Base-by-base conservation (phyloP, 2,113 vertebrate species). In the Hippocampus mohnikei region DNA sequence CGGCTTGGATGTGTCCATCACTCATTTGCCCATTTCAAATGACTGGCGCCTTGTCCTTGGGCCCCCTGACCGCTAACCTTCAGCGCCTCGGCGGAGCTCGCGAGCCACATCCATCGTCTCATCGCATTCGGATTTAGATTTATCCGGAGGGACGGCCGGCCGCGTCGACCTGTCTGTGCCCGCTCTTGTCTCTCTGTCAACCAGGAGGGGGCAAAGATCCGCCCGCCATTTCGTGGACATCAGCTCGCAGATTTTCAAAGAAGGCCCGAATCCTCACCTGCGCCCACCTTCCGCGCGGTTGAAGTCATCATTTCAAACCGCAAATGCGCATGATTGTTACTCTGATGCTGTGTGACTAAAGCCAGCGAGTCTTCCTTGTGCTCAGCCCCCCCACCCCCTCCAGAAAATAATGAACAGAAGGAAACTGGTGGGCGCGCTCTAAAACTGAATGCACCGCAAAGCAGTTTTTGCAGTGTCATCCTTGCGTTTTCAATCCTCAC, bases 401-500 rank as follows among this genome's bases (percentile, higher is more conserved):
- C 33, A 48, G 41, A 64, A 42, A 69, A 29, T 1, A 8, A 33
- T 5, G 50, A 69, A 71, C 18, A 46, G 37, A 71, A 37, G 16
- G 16, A 69, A 62, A 67, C 72, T 66, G 27, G 11, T 66, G 70
- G 52, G 16, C 63, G 50, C 55, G 20, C 27, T 58, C 42, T 70
- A 77, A 85, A 84, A 85, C 60, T 74, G 0, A 82, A 80, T 80
- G 56, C 13, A 20, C 56, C 40, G 20, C 50, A 67, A 70, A 73
- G 42, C 55, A 42, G n/a, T 78, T 87, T 86, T 78, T 85, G 77
- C 82, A 46, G 69, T 76, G 78, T 88, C 87, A 88, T 65, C 21
- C 65, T 56, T 56, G 68, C 68, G 69, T 69, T 62, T 77, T 74
- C 62, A 81, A 46, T 29, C 29, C 21, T 29, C 40, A 0, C 3